Evolutionary conservation across 2,113 vertebrate genomes (phyloP), one percentile per base, ranked within the genome.

Genomic region (Taurulus bubalis): DNA sequence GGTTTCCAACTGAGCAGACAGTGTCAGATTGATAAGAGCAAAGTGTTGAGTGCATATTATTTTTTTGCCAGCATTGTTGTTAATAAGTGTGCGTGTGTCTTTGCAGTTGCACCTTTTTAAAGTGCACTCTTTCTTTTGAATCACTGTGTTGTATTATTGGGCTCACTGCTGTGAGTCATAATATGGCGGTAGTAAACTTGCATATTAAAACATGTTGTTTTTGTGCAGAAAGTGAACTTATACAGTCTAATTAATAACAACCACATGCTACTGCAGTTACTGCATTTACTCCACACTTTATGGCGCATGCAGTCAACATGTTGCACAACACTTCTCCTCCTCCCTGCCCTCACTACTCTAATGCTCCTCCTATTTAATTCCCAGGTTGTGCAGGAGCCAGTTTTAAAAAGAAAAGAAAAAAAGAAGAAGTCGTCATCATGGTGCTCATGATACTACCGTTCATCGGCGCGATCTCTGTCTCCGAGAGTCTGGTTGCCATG

Each of bases 401-500:
- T 55, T 55, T 14, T 26, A 65, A 71, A 63, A 71, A 55, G 40
- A 6, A 60, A 34, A n/a, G 4, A 22, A 63, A 36, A 22, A 11
- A 59, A 53, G 8, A 72, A 68, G 34, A 18, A 83, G 75, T 53
- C 59, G 59, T 77, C 80, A 89, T 64, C 79, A 96, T 96, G 95
- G 86, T 47, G 3, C 81, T 94, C 58, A 93, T 93, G 90, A 85
- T 93, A 22, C 82, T 95, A 4, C 94, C 94, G 14, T 6, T 95
- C 0, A 32, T 94, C 0, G 90, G 92, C 64, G 62, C 93, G 2
- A 56, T 96, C 78, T 95, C 96, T 0, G n/a, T 93, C 49, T 95
- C 93, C 0, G 96, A 97, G 92, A 77, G 94, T 62, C 87, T 98
- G 26, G 64, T 97, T 12, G 90, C 83, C n/a, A 65, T 96, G 7